phyloP scores from a whole-genome alignment of 2,888 invertebrate species.

The Cepaea hortensis region DNA sequence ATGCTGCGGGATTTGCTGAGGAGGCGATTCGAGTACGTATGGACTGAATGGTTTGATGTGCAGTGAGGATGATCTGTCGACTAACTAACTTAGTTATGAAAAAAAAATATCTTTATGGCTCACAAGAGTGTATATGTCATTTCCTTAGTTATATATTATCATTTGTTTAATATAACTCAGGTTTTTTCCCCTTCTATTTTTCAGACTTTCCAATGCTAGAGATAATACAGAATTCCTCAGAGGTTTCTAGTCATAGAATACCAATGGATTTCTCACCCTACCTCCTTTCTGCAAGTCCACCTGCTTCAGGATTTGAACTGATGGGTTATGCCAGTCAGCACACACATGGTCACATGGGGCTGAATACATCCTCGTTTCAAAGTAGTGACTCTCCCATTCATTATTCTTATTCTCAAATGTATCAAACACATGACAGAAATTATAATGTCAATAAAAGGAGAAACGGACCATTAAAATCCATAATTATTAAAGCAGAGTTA shows the following conservation, averaged over 20 bases:
- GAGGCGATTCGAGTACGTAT: too few relatives aligned
- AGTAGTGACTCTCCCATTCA: constrained; percentile 25
- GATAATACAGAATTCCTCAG: constrained; percentile 54
- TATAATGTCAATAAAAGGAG: constrained; percentile 38
- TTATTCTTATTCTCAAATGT: constrained; percentile 13
- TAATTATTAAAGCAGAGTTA: constrained; percentile 55
- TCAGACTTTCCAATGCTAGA: constrained; percentile 68
- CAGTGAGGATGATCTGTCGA: too few relatives aligned
- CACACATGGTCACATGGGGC: constrained; percentile 33
- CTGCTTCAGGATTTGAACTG: constrained; percentile 66
- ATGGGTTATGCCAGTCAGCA: constrained; percentile 53
- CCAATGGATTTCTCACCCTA: constrained; percentile 73
- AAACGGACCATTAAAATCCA: constrained; percentile 61
- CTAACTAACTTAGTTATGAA: too few relatives aligned
- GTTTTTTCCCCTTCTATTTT: constrained; percentile 42
- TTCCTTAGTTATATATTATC: not conserved
- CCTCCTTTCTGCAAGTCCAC: constrained; percentile 72
- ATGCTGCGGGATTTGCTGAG: too few relatives aligned
- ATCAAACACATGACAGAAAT: not conserved
- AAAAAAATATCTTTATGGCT: too few relatives aligned
- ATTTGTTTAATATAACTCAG: not conserved
- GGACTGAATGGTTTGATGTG: too few relatives aligned
- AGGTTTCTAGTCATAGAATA: constrained; percentile 61
- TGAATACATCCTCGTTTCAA: constrained; percentile 26
- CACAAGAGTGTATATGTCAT: too few relatives aligned